Evolutionary conservation across 2,797 vertebrate genomes (phyloP), one percentile per base, ranked within the genome.

Genomic region (Molossus molossus): DNA sequence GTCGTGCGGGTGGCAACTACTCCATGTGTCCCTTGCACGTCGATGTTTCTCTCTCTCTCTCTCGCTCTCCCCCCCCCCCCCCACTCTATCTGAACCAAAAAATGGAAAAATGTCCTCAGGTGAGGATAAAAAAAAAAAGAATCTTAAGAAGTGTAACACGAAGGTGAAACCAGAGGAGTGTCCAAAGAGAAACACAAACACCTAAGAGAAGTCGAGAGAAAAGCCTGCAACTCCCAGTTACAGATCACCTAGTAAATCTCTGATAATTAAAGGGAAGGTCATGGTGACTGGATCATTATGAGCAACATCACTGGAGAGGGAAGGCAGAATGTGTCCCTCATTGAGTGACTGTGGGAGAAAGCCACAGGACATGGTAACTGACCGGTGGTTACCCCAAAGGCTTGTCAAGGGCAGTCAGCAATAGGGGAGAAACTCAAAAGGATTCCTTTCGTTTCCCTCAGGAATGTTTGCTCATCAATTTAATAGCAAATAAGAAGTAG

Each of bases 191-290:
- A 94, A 40, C 18, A 58, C n/a, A 88, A 73, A 65, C 8, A 94
- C 27, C 45, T 62, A 29, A 58, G 29, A 69, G 29, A 94, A 95
- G 21, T 73, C 25, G 72, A 45, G 84, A 89, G 57, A 84, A 91
- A 58, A 58, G 12, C 17, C 60, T 40, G 20, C n/a, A 62, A 85
- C 57, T 75, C 21, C 15, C 21, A 15, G 57, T 58, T 84, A 72
- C 45, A 58, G 10, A 29, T 81, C n/a, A 55, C 79, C 29, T 40
- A 75, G 80, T 55, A 84, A 84, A 87, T 75, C 48, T 83, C 86
- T 76, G 48, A 69, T 91, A 91, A 90, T 85, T 65, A 94, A 90
- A 96, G 21, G 58, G 50, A 94, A 89, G 45, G 81, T 55, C 50
- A 65, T 23, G 18, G n/a, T 20, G 12, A 94, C 27, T 27, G 8